phyloP scores from a whole-genome alignment of 2,113 vertebrate genomes.

The Heliornis fulica region DNA sequence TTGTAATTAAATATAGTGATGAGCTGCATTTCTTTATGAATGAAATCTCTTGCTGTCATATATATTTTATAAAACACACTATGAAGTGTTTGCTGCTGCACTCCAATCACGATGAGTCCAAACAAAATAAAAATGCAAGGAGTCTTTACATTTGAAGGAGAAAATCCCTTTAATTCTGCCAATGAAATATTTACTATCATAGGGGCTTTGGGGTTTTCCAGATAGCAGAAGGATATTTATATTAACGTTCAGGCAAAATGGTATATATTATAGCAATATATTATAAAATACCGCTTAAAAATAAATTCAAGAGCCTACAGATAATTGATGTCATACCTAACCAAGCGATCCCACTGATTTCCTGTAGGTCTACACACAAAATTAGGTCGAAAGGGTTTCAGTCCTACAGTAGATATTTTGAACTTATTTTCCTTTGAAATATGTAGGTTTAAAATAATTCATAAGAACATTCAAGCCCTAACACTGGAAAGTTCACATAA shows the following conservation, averaged over 20 bases:
- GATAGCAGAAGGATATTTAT: background rate
- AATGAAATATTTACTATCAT: background rate
- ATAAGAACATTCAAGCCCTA: background rate
- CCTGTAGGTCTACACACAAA: background rate
- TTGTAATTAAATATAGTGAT: slow-evolving; percentile 59
- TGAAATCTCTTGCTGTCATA: background rate
- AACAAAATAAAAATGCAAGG: background rate
- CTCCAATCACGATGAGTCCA: background rate
- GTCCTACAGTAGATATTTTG: background rate
- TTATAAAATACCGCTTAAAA: background rate
- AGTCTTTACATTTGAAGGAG: background rate
- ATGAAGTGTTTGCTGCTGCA: background rate
- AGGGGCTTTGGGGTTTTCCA: background rate
- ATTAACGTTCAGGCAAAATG: background rate
- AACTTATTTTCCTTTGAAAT: slow-evolving; percentile 17
- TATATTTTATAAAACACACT: background rate
- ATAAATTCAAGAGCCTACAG: background rate
- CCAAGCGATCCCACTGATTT: background rate
- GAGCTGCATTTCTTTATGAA: slow-evolving; percentile 43
- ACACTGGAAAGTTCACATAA: background rate
- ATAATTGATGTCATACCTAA: background rate
- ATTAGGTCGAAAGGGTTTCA: background rate
- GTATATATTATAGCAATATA: background rate
- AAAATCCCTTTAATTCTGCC: background rate
- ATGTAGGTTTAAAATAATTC: background rate